Evolutionary conservation across 1,140 invertebrate genomes (phyloP), one percentile per base, ranked within the genome.

Genomic region (Drosophila santomea): DNA sequence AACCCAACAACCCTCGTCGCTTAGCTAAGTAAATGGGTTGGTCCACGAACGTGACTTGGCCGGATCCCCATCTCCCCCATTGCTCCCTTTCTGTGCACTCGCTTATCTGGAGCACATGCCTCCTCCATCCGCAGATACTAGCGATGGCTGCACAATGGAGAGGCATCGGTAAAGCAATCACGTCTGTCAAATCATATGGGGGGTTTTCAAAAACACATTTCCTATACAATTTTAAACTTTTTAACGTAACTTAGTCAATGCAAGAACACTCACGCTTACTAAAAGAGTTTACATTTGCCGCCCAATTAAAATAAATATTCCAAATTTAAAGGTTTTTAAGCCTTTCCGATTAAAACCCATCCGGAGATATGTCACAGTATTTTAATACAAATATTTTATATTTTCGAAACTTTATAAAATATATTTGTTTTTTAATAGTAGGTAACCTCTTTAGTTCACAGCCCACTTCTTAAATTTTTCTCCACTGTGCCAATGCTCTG

Each of bases 21-120:
- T 89, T 90, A 90, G 80, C 85, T 84, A 89, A 89, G 80, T 90
- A 89, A 89, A 89, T 89, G 84, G 84, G 84, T 89, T 89, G 84
- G 80, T 69, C 64, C 58, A 39, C 59, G 84, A 84, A 89, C 84
- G 84, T 89, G 84, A 89, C 84, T 89, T 45, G 32, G 69, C 59
- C 74, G 60, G 41, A 20, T n/a, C 51, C 10, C 12, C 61, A 56
- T 23, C 44, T 10, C 61, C 32, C 32, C 32, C 8, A 32, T 2
- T 14, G 3, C 14, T 39, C 38, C n/a, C 32, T 4, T 32, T 25
- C 36, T n/a, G 11, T 50, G 45, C 48, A 43, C 63, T 77, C 57
- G 62, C 72, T 71, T 83, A 50, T 64, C 58, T 35, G 11, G 28
- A 39, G 47, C 58, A 68, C 57, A 77, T 51, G 66, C 59, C 67